Percentiles rank a stretch among this genome's conserved stretches.
These are phyloP conservation scores for Hephaestus fuliginosus DNA, from an alignment of 2,797 vertebrate genomes.

Conservation along the genomic window DNA sequence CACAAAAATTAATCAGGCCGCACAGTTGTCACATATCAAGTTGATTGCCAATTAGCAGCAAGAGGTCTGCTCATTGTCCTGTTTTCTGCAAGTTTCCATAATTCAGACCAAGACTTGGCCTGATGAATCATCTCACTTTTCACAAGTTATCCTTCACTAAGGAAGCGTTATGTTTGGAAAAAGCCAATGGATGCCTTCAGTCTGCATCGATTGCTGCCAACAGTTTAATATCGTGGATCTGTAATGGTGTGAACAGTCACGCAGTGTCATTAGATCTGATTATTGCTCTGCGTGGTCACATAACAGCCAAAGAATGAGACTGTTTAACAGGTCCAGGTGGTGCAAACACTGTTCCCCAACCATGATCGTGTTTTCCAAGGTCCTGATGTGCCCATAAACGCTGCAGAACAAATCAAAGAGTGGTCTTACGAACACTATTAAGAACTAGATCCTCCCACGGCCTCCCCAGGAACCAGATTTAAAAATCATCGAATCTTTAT, in stretches of 20 bases:
- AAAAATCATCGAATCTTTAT: constrained; percentile 45
- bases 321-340: constrained; percentile 52
- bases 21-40: constrained; percentile 1
- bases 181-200: constrained; percentile 63
- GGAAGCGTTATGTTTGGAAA: constrained; percentile 56
- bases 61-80: constrained; percentile 38
- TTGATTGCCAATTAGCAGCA: constrained; percentile 36
- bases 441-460: constrained; percentile 23
- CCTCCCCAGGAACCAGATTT: constrained; percentile 31
- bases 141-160: constrained; percentile 26
- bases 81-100: constrained; percentile 54
- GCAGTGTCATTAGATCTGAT: constrained; percentile 58
- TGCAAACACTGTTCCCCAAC: constrained; percentile 33
- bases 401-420: constrained; percentile 45
- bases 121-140: constrained; percentile 48
- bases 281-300: constrained; percentile 55
- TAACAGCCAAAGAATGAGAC: constrained; percentile 47
- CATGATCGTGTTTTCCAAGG: constrained; percentile 33
- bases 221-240: constrained; percentile 48
- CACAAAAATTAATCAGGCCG: constrained; percentile 5
- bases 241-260: constrained; percentile 58
- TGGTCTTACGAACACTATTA: constrained; percentile 39
- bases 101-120: constrained; percentile 41
- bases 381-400: constrained; percentile 48
- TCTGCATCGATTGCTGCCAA: constrained; percentile 45